Evolutionary conservation across 2,113 vertebrate genomes (phyloP).

Genomic region (Heptranchias perlo): DNA sequence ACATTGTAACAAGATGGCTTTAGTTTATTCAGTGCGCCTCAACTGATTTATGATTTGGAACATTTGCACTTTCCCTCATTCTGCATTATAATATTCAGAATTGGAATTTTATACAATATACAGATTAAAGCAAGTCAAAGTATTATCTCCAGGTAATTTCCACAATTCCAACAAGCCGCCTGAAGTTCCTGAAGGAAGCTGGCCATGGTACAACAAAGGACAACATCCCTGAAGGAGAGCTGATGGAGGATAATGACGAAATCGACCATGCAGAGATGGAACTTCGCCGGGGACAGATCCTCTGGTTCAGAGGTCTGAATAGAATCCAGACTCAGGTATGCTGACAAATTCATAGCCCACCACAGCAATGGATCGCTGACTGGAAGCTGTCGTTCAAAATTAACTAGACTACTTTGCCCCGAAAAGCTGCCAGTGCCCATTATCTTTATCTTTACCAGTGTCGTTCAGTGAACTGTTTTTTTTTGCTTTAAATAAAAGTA

Average conservation of each 20-base stretch:
- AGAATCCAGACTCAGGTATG: conserved; percentile 97
- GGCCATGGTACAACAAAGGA: conserved; percentile 85
- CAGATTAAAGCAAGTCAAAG: neutral
- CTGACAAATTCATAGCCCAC: conserved; percentile 24
- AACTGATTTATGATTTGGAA: neutral
- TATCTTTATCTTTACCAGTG: neutral
- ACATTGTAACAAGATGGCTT: neutral
- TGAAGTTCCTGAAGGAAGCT: conserved; percentile 94
- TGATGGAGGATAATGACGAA: conserved; percentile 78
- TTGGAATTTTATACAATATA: neutral
- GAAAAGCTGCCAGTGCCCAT: neutral
- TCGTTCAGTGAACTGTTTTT: neutral
- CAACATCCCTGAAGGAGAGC: conserved; percentile 74
- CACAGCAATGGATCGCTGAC: neutral
- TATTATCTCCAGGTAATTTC: conserved; percentile 63
- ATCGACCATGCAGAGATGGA: conserved; percentile 96
- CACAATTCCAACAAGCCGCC: conserved; percentile 75
- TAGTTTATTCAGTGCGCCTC: neutral
- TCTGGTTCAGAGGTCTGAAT: conserved; percentile 97
- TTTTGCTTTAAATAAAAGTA: neutral
- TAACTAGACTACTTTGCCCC: neutral
- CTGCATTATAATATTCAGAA: neutral
- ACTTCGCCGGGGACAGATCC: conserved; percentile 87
- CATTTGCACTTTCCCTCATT: no score
- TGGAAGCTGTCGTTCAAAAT: neutral